A percentile compares a stretch with the other conserved stretches of the same genome.
Conservation (phyloP, 2,797 vertebrate genomes). For the Meda fulgida region DNA sequence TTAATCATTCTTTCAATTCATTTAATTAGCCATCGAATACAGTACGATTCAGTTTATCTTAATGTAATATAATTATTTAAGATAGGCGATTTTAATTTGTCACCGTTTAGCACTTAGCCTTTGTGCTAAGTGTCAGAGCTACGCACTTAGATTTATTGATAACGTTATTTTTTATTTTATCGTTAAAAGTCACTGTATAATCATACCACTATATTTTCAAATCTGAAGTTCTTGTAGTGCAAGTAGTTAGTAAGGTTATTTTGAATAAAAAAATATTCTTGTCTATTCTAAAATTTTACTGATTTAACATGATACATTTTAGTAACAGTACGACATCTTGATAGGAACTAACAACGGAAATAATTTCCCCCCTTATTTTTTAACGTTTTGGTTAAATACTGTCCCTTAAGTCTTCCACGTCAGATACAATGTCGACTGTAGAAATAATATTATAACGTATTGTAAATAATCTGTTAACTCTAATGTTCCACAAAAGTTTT, state of each 20-base stretch:
- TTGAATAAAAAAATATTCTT: too few species aligned
- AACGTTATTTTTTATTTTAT: not conserved
- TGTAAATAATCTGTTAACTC: not conserved
- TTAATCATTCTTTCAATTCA: not conserved
- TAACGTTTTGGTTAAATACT: not conserved
- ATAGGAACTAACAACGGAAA: not conserved
- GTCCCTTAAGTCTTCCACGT: not conserved
- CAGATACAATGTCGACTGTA: not conserved
- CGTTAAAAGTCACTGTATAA: not conserved
- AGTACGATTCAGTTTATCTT: not conserved
- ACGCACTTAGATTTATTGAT: constrained; percentile 1
- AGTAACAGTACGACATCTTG: not conserved
- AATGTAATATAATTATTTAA: not conserved
- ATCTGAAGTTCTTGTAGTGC: not conserved
- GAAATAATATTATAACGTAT: not conserved
- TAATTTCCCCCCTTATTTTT: not conserved
- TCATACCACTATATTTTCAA: not conserved
- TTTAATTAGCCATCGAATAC: not conserved
- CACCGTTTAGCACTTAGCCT: constrained; percentile 11
- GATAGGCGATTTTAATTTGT: not conserved
- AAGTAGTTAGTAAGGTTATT: not conserved
- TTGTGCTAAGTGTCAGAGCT: not conserved
- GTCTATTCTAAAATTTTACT: not conserved
- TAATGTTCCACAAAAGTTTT: not conserved
- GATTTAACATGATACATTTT: not conserved